Base-by-base conservation (phyloP, 2,888 invertebrate species). In the Oasisia sp. region DNA sequence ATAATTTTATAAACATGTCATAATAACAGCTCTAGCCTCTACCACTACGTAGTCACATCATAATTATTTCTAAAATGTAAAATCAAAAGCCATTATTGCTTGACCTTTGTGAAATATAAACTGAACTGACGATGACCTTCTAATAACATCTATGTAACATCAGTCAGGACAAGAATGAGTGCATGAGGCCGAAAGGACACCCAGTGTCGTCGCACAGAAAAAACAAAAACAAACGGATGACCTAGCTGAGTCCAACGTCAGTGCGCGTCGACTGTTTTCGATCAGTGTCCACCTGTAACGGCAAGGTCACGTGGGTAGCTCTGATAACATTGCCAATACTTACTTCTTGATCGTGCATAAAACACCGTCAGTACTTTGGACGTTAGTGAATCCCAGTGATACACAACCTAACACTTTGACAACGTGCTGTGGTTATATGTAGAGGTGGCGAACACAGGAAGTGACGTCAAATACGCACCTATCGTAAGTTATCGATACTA, bases 351-450 rank as follows among this genome's bases (percentile, higher is more conserved):
- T 74, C 74, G 74, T 74, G 27, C 74, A 74, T 27, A 74, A n/a
- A 74, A 74, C 74, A 74, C 74, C 74, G 19, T 19, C 74, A 74
- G 74, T 74, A 74, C 74, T 74, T 74, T 74, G 74, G 74, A 74
- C 74, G 74, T 74, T 7, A n/a, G 74, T 27, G n/a, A 74, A 74
- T 27, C 19, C 27, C n/a, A n/a, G 74, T 27, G n/a, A 74, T 74
- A n/a, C 74, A n/a, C 74, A 74, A 74, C 74, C 74, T 74, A n/a
- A 74, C 74, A 74, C 74, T 74, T 74, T n/a, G 74, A 74, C 74
- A 74, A 74, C 74, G 74, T 74, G 74, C 50, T 50, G 50, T 11
- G 50, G 50, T 50, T 74, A n/a, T 74, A 74, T 74, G 74, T 74
- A 27, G 74, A 74, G 74, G 74, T 74, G 14, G 74, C 27, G 27